phyloP scores from a whole-genome alignment of 1,140 invertebrate genomes.

The Euwallacea fornicatus region DNA sequence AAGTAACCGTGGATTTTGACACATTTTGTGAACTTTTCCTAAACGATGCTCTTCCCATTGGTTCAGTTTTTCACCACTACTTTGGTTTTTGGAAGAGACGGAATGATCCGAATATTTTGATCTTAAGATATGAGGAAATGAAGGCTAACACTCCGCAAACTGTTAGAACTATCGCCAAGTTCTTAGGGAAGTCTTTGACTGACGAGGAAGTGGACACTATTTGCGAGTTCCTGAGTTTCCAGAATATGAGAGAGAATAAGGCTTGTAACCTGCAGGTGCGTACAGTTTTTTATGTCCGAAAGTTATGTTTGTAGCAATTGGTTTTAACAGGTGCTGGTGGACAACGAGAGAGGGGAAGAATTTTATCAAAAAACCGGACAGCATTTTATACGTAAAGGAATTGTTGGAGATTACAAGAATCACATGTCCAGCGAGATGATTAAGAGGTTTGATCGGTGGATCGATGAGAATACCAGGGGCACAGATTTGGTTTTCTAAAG shows the following conservation, averaged over 20 bases:
- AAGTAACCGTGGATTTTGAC: conserved; percentile 72
- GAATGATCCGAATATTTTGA: conserved; percentile 74
- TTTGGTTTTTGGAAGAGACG: conserved; percentile 72
- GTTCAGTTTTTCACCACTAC: conserved; percentile 66
- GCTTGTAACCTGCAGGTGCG: conserved; percentile 63
- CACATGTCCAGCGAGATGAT: conserved; percentile 73
- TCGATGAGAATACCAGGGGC: conserved; percentile 64
- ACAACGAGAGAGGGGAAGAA: conserved; percentile 56
- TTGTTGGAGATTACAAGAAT: conserved; percentile 83
- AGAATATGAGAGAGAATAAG: conserved; percentile 79
- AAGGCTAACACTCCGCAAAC: conserved; percentile 67
- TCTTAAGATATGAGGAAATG: conserved; percentile 87
- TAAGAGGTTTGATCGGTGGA: conserved; percentile 75
- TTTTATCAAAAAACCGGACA: conserved; percentile 59
- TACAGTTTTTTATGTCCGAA: neutral
- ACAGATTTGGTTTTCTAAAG: conserved; percentile 56
- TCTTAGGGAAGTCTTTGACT: conserved; percentile 68
- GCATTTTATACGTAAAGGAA: conserved; percentile 77
- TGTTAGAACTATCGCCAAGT: conserved; percentile 70
- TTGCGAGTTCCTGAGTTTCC: conserved; percentile 74
- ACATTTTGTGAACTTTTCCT: conserved; percentile 81
- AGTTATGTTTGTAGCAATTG: conserved; percentile 55
- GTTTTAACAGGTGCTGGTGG: conserved; percentile 59
- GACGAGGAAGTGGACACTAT: conserved; percentile 68
- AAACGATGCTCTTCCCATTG: conserved; percentile 56